These are phyloP conservation scores for Sebastes miniatus DNA, from an alignment of 2,797 vertebrate species.

Conservation along the genomic window DNA sequence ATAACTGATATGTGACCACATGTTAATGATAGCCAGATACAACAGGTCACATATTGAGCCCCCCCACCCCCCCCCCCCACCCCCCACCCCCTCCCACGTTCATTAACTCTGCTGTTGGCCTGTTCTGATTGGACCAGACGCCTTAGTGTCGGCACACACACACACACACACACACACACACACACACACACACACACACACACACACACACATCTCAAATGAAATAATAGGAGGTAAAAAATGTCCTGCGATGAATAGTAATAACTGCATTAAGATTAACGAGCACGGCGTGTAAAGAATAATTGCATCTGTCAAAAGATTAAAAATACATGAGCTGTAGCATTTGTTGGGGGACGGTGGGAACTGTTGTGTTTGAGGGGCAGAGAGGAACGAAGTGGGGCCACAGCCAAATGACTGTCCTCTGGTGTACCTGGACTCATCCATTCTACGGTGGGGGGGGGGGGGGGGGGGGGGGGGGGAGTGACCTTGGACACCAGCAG, in stretches of 20 bases:
- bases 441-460: constrained; percentile 69
- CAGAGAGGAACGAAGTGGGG: constrained; percentile 66
- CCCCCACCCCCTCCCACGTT: constrained; percentile 42
- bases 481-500: constrained; percentile 80
- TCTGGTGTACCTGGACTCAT: constrained; percentile 75
- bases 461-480: no score
- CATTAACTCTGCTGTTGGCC: constrained; percentile 62
- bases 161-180: constrained; percentile 20
- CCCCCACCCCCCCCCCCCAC: background rate
- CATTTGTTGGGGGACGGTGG: constrained; percentile 66
- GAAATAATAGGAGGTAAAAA: constrained; percentile 71
- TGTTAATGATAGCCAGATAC: constrained; percentile 66
- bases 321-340: constrained; percentile 82
- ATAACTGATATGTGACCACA: constrained; percentile 69
- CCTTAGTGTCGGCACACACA: constrained; percentile 13
- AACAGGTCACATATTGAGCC: constrained; percentile 68
- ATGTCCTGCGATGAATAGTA: constrained; percentile 79
- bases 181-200: constrained; percentile 22
- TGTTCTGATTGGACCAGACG: constrained; percentile 66
- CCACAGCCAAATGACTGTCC: constrained; percentile 78
- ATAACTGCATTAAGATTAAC: constrained; percentile 86
- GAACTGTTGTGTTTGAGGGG: constrained; percentile 70
- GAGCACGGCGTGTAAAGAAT: constrained; percentile 81
- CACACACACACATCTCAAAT: constrained; percentile 54
- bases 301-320: constrained; percentile 83